Conservation (phyloP, 2,113 vertebrate species). For the Cyphomyrus discorhynchus region DNA sequence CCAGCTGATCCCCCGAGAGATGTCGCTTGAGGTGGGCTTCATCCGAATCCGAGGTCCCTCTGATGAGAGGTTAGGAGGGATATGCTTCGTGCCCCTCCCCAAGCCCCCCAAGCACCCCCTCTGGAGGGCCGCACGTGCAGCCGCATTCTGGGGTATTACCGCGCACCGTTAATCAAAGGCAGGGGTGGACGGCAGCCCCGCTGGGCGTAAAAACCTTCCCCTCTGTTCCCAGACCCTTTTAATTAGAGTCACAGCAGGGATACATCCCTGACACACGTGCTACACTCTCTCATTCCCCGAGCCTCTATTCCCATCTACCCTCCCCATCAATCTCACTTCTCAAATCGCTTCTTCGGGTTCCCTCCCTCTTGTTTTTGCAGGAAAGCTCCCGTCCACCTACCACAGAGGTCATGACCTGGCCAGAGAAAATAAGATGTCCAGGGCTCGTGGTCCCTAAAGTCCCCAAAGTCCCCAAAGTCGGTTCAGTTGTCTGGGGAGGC, state of each 20-base stretch:
- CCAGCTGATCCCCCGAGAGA: slow-evolving; percentile 8
- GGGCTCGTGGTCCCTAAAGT: slow-evolving; percentile 16
- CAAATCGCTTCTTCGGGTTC: not conserved
- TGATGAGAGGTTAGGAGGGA: slow-evolving; percentile 2
- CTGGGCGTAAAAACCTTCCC: slow-evolving; percentile 60
- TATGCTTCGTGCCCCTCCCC: not conserved
- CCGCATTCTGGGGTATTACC: slow-evolving; percentile 45
- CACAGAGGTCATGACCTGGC: slow-evolving; percentile 28
- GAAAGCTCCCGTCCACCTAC: not conserved
- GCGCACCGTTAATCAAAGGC: slow-evolving; percentile 73
- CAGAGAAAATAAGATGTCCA: slow-evolving; percentile 32
- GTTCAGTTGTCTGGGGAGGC: slow-evolving; percentile 18
- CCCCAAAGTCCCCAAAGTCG: slow-evolving; percentile 14
- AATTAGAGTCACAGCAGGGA: slow-evolving; percentile 83
- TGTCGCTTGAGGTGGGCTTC: slow-evolving; percentile 34
- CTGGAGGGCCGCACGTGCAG: slow-evolving; percentile 46
- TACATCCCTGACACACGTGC: slow-evolving; percentile 38
- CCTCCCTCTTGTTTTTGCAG: slow-evolving; percentile 1
- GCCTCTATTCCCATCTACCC: slow-evolving; percentile 25
- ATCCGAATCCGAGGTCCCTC: not conserved
- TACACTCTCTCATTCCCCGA: not conserved
- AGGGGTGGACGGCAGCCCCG: slow-evolving; percentile 57
- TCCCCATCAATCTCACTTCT: slow-evolving; percentile 38
- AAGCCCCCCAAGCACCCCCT: not conserved
- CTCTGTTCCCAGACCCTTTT: slow-evolving; percentile 73